phyloP scores from a whole-genome alignment of 2,113 vertebrate species.

The Platysteira castanea region DNA sequence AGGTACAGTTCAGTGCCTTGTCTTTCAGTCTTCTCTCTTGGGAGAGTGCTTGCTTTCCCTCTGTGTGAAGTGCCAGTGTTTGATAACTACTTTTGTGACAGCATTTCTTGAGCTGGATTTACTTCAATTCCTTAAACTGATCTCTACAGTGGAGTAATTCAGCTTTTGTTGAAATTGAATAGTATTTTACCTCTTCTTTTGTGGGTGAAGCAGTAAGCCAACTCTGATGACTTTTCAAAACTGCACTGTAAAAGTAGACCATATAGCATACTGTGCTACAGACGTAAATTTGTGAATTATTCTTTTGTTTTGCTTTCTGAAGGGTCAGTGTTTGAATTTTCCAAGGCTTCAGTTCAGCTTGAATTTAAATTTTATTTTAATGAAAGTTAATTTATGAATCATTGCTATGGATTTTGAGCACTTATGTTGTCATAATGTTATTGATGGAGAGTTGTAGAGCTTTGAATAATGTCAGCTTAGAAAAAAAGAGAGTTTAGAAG shows the following conservation, averaged over 20 bases:
- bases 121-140: background rate
- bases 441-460: slow-evolving; percentile 47
- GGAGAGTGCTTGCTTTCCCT: background rate
- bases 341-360: slow-evolving; percentile 34
- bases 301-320: slow-evolving; percentile 54
- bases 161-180: background rate
- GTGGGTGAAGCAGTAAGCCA: background rate
- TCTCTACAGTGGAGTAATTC: background rate
- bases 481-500: background rate
- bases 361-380: slow-evolving; percentile 62
- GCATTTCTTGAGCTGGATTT: background rate
- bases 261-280: background rate
- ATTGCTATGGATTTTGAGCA: slow-evolving; percentile 40
- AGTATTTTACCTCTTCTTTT: background rate
- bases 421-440: slow-evolving; percentile 65
- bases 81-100: background rate
- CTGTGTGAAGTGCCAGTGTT: fast-evolving
- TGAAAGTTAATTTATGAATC: slow-evolving; percentile 56
- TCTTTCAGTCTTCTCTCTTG: background rate
- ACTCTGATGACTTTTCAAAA: background rate
- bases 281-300: slow-evolving; percentile 8
- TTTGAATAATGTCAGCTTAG: slow-evolving; percentile 47
- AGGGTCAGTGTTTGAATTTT: slow-evolving; percentile 54
- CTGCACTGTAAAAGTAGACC: background rate
- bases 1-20: background rate